phyloP scores from a whole-genome alignment of 2,888 invertebrate genomes.

The Pterostichus niger region DNA sequence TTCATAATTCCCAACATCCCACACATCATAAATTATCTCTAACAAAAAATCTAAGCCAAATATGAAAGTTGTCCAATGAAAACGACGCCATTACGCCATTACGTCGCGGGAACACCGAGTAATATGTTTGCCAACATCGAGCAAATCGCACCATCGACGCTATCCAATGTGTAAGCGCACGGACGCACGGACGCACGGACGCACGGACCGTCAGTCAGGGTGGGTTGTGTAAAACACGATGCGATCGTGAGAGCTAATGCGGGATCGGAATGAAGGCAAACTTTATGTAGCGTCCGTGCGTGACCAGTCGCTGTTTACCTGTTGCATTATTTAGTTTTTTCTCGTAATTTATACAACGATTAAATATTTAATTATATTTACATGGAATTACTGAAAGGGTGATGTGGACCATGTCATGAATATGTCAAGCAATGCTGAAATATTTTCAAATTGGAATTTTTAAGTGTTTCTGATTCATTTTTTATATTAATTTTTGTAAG shows the following conservation, averaged over 20 bases:
- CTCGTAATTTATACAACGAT: slow-evolving; percentile 37
- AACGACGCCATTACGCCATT: slow-evolving; percentile 25
- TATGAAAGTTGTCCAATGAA: slow-evolving; percentile 18
- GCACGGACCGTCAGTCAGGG: neutral
- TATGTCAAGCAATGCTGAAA: neutral
- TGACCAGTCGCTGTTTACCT: slow-evolving; percentile 53
- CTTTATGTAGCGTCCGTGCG: slow-evolving; percentile 37
- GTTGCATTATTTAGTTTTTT: slow-evolving; percentile 59
- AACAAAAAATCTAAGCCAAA: slow-evolving; percentile 39
- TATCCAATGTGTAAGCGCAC: neutral
- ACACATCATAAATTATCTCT: slow-evolving; percentile 23
- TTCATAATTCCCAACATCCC: slow-evolving; percentile 26
- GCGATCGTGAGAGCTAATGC: slow-evolving; percentile 12
- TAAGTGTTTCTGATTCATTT: too few species aligned
- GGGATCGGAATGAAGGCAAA: slow-evolving; percentile 13
- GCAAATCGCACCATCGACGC: slow-evolving; percentile 8
- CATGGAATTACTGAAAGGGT: neutral
- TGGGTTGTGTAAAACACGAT: neutral
- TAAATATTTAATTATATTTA: slow-evolving; percentile 56
- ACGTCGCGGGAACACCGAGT: slow-evolving; percentile 17
- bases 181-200: too few species aligned
- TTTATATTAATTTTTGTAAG: too few species aligned
- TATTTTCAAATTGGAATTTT: too few species aligned
- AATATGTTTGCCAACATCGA: slow-evolving; percentile 27
- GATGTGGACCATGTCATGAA: neutral